Percentiles rank a stretch among this genome's conserved stretches.
Evolutionary conservation across 2,888 invertebrate species (phyloP).

Genomic region (Julus scanicus): DNA sequence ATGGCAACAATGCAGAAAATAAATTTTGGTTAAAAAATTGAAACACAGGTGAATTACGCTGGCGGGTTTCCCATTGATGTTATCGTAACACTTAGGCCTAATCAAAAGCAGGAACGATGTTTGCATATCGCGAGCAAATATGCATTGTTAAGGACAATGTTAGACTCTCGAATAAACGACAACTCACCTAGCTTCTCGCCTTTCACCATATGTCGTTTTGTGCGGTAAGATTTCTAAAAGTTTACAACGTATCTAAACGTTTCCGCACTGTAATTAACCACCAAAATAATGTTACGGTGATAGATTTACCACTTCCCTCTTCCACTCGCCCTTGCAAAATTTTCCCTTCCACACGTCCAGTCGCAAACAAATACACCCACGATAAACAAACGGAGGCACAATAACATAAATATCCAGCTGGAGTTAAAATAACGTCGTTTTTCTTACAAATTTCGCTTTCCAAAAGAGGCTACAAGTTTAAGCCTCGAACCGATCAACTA

Average conservation of each 20-base stretch:
- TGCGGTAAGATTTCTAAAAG: neutral
- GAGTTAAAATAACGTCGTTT: neutral
- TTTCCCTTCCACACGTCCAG: neutral
- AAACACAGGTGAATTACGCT: neutral
- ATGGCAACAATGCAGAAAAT: neutral
- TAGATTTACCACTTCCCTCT: neutral
- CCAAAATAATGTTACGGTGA: neutral
- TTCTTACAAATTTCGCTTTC: neutral
- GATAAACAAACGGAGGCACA: constrained; percentile 7
- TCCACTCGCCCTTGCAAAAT: neutral
- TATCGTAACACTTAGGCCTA: constrained; percentile 27
- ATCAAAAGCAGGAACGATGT: neutral
- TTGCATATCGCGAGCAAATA: neutral
- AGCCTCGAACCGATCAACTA: neutral
- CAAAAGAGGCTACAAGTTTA: neutral
- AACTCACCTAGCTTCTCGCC: constrained; percentile 48
- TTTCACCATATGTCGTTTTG: constrained; percentile 49
- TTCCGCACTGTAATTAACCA: neutral
- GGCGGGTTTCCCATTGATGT: neutral
- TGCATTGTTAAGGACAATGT: neutral
- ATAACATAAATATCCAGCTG: constrained; percentile 27
- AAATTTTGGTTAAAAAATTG: neutral
- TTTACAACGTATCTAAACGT: neutral
- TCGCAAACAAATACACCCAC: neutral
- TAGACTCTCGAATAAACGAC: neutral